phyloP scores from a whole-genome alignment of 2,113 vertebrate species.

The Todiramphus chloris region DNA sequence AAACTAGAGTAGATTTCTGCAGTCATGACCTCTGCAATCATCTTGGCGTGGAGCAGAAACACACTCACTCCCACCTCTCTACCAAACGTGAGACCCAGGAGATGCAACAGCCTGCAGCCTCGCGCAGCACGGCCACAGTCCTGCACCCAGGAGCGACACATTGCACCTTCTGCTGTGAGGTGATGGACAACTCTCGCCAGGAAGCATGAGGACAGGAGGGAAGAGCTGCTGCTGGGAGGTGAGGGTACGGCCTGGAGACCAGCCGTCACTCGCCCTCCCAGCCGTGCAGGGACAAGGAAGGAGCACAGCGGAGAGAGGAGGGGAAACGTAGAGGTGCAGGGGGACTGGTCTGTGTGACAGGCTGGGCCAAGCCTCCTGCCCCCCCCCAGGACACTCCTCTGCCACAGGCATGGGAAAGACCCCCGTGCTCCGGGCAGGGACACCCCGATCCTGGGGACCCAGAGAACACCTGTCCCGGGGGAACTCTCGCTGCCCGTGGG shows the following conservation, averaged over 20 bases:
- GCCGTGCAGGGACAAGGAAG: not conserved
- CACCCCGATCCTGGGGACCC: not conserved
- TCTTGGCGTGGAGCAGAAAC: accelerated
- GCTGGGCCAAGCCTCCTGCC: not conserved
- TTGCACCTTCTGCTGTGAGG: not conserved
- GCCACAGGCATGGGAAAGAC: not conserved
- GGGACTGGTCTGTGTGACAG: not conserved
- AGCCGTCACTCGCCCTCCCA: not conserved
- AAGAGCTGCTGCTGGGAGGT: not conserved
- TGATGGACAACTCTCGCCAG: not conserved
- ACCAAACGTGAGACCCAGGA: accelerated
- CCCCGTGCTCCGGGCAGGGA: no score
- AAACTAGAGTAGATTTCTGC: not conserved
- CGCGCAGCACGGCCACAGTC: accelerated
- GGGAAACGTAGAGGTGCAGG: not conserved
- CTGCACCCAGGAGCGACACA: accelerated
- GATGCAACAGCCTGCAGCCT: not conserved
- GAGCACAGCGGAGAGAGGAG: not conserved
- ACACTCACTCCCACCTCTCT: accelerated
- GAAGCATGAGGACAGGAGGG: not conserved
- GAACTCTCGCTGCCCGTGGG: not conserved
- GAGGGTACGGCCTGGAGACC: not conserved
- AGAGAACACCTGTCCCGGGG: not conserved
- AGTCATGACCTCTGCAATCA: no score
- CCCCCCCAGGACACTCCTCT: no score